Evolutionary conservation across 37 sponge, comb jelly and placozoan species (phyloP), one percentile per base, ranked within the genome.

Genomic region (Eunapius fragilis): DNA sequence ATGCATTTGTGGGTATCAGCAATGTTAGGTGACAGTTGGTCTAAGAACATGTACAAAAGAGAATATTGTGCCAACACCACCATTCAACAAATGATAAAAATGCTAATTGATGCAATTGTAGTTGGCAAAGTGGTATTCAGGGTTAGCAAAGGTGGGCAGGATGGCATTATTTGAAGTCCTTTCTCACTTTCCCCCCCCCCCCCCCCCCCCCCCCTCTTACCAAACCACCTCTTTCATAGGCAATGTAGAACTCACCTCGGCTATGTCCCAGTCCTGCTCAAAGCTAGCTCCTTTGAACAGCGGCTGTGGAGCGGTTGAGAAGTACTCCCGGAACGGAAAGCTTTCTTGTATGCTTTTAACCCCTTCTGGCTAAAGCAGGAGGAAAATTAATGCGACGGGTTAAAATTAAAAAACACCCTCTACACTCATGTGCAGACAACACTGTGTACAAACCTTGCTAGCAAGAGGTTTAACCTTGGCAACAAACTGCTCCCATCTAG

Each of bases 271-370:
- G 81, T 97, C 99, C 26, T 97, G 90, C 30, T 41, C 76, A 69
- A 82, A 99, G 31, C 85, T 83, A 71, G 87, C 31, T 2, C 97
- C 99, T 71, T 70, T 89, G 82, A 98, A 98, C 28, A 96, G 68
- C 2, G 97, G 98, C 80, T 94, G 96, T 33, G 97, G 97, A 24
- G 99, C 99, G 74, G 92, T 97, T 45, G 91, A 87, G 72, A 97
- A 99, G 82, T 91, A 99, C 49, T 90, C 83, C 68, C 82, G 69
- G 85, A 99, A 99, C 12, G 99, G 99, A 70, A 99, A 99, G 31
- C 73, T 72, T n/a, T 92, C 90, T 2, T 70, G 26, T 26, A 99
- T 92, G 49, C 85, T 89, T 24, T 67, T 76, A 35, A 92, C 86
- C 17, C 87, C 94, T 48, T 92, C 89, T 47, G 83, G 84, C 87